Base-by-base conservation (phyloP, 1,140 invertebrate species). In the Drosophila lacertosa region DNA sequence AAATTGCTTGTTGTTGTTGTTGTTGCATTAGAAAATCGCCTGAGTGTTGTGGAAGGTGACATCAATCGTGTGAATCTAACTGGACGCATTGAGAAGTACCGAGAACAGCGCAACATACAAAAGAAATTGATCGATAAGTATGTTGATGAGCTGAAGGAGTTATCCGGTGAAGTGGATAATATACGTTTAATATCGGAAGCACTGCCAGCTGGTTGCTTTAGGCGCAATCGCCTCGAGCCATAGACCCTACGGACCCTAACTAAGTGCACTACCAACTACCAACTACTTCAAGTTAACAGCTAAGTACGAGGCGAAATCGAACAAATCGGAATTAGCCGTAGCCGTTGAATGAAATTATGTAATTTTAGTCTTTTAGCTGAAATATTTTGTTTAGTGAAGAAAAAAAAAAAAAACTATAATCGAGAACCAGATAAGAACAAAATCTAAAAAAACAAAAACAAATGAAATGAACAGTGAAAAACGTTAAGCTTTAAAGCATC, bases 181-280 rank as follows among this genome's bases (percentile, higher is more conserved):
- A 95, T 99, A 40, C 94, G 95, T 77, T 94, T 95, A 20, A 99
- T 99, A 69, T 93, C 94, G 13, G 94, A 95, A 62, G 94, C 96
- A 32, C 92, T 99, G 48, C 98, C 98, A 0, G 92, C 93, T 0
- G 94, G 93, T n/a, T 99, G 98, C 91, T 97, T 95, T 91, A 96
- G 96, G 79, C 92, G 93, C 48, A 91, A 94, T 51, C 92, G 92
- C 62, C 91, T 95, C 6, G 95, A 95, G 73, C 94, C 94, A 4
- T 91, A 90, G 74, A 66, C 37, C 16, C 35, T 26, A n/a, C 10
- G 24, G 6, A 45, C 3, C 37, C 39, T 32, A 54, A 58, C 35
- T 58, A 59, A 72, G 20, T 53, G 60, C 70, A 66, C 63, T 58
- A 50, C 45, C 55, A 69, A 64, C 48, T 83, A 83, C 82, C 66